Evolutionary conservation across 2,797 vertebrate genomes (phyloP), one percentile per base, ranked within the genome.

Genomic region (Botia kubotai): DNA sequence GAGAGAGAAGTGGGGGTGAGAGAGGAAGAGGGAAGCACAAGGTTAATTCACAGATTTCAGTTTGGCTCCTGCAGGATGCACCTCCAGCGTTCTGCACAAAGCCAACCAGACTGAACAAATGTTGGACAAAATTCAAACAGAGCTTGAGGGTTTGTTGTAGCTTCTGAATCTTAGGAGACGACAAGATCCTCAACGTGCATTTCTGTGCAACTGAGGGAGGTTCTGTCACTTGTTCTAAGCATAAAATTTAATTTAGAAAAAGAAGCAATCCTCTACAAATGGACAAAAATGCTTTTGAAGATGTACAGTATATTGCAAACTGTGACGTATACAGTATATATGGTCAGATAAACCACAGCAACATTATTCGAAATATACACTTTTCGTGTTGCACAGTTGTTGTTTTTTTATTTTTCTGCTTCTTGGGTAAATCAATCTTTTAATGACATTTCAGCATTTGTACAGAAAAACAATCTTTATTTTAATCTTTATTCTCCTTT

Each of bases 31-130:
- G 75, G 43, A 75, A 81, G 75, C 79, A 86, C 82, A 87, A 87
- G 84, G 84, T 88, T 75, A 73, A 87, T 88, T 84, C 83, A 73
- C 78, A 43, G 70, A 83, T 78, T 83, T 83, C 77, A 83, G 69
- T 58, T 69, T 82, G 77, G 63, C 39, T 82, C 78, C 26, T 81
- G 79, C 75, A 79, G 48, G 72, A 68, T 79, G 57, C 67, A 71
- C 79, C 72, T 79, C 46, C 55, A 70, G 80, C 36, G 26, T 67
- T 74, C 75, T 77, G n/a, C 55, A 39, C 67, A 79, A 77, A 57
- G 63, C 72, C 63, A 33, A 53, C 52, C 13, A 19, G 58, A 72
- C 63, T 53, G 60, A 68, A 66, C 67, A 77, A 63, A 72, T 43
- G 14, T 72, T 77, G 74, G 57, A 66, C 57, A 17, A 66, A 75